Evolutionary conservation across 2,888 invertebrate genomes (phyloP).

Genomic region (Diplazon laetatorius): DNA sequence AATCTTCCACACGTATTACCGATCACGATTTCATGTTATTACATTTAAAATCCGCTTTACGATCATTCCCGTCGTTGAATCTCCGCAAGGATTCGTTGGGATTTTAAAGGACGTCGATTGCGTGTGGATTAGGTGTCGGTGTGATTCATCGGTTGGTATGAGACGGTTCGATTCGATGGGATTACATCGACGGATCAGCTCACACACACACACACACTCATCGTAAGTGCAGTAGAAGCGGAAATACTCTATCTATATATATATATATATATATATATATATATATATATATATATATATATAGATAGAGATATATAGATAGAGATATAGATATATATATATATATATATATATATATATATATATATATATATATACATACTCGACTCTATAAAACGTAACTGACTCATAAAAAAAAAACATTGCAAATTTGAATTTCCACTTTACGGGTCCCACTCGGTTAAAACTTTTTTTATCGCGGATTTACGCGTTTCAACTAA

Average conservation of each 20-base stretch:
- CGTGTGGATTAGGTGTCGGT: background rate
- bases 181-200: constrained; percentile 54
- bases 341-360: too few species aligned
- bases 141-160: constrained; percentile 33
- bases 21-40: constrained; percentile 4
- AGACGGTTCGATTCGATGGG: constrained; percentile 47
- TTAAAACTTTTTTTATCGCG: background rate
- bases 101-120: constrained; percentile 43
- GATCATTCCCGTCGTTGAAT: constrained; percentile 26
- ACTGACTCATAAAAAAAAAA: background rate
- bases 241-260: background rate
- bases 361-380: too few species aligned
- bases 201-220: constrained; percentile 38
- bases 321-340: too few species aligned
- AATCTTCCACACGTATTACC: background rate
- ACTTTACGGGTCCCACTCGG: background rate
- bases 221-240: background rate
- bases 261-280: too few species aligned
- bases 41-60: constrained; percentile 16
- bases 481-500: background rate
- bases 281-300: too few species aligned
- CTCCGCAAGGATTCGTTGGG: constrained; percentile 13
- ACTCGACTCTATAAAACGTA: background rate
- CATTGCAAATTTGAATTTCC: background rate
- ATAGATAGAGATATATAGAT: too few species aligned